phyloP scores from a whole-genome alignment of 37 sponge, comb jelly and placozoan genomes.

The Agelas oroides region DNA sequence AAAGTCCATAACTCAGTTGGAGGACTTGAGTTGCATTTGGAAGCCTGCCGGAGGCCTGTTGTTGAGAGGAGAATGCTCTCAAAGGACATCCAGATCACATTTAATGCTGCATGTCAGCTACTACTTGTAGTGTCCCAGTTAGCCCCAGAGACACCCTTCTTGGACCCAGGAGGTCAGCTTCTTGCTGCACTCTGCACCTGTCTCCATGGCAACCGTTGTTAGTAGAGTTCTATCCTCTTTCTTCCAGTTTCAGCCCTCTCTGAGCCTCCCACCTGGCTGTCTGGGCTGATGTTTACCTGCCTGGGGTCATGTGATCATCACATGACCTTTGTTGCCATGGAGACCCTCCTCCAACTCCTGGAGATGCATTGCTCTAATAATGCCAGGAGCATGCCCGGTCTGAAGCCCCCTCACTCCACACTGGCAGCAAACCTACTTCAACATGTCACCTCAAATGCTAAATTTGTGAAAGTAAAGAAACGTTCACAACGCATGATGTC shows the following conservation, averaged over 20 bases:
- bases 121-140: background rate
- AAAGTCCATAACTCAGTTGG: background rate
- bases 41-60: too few relatives aligned
- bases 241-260: too few relatives aligned
- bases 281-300: background rate
- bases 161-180: background rate
- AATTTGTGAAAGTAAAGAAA: too few relatives aligned
- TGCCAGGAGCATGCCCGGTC: background rate
- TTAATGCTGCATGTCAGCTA: constrained; percentile 13
- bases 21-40: too few relatives aligned
- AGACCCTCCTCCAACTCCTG: constrained; percentile 19
- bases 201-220: too few relatives aligned
- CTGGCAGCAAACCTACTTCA: too few relatives aligned
- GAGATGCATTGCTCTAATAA: background rate
- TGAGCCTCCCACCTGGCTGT: background rate
- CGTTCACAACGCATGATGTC: too few relatives aligned
- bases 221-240: too few relatives aligned
- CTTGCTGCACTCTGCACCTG: too few relatives aligned
- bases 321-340: constrained; percentile 24
- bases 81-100: background rate
- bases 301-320: constrained; percentile 25
- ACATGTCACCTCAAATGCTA: too few relatives aligned
- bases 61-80: too few relatives aligned
- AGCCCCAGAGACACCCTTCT: background rate
- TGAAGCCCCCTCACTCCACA: too few relatives aligned